A percentile compares a stretch with the other conserved stretches of the same genome.
Evolutionary conservation across 2,797 vertebrate genomes (phyloP).

Genomic region (Nyctalus aviator): DNA sequence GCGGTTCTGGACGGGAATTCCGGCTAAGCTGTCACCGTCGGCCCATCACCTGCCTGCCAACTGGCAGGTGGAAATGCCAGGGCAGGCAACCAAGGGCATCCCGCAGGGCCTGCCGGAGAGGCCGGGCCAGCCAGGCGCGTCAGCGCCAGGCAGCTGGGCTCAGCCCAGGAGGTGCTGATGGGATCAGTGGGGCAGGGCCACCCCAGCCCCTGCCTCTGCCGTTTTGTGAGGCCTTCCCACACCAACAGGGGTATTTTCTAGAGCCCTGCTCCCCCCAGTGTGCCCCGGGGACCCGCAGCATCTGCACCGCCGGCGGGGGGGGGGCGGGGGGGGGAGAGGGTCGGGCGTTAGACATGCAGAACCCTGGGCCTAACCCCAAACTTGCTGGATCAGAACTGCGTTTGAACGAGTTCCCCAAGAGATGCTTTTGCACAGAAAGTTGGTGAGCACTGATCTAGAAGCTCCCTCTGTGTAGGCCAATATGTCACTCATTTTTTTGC

Average conservation of each 20-base stretch:
- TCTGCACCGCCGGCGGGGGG: not conserved
- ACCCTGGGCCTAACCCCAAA: not conserved
- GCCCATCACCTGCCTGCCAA: constrained; percentile 69
- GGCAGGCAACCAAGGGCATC: constrained; percentile 56
- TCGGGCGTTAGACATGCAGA: not conserved
- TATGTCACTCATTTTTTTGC: not conserved
- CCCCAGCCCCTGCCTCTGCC: not conserved
- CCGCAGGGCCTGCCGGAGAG: not conserved
- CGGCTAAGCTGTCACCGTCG: constrained; percentile 63
- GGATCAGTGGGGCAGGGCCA: not conserved
- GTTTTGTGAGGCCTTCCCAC: not conserved
- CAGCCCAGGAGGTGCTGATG: not conserved
- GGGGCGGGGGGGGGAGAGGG: too few species aligned
- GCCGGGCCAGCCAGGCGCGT: not conserved
- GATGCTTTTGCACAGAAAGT: not conserved
- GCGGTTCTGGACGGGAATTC: constrained; percentile 68
- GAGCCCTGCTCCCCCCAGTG: not conserved
- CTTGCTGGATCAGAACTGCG: not conserved
- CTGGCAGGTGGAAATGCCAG: constrained; percentile 65
- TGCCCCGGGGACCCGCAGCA: not conserved
- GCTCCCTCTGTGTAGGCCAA: not conserved
- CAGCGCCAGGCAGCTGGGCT: not conserved
- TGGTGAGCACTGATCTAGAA: not conserved
- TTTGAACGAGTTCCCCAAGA: not conserved
- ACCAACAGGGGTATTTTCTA: not conserved